Conservation (phyloP, 2,113 vertebrate genomes). For the Canis aureus region DNA sequence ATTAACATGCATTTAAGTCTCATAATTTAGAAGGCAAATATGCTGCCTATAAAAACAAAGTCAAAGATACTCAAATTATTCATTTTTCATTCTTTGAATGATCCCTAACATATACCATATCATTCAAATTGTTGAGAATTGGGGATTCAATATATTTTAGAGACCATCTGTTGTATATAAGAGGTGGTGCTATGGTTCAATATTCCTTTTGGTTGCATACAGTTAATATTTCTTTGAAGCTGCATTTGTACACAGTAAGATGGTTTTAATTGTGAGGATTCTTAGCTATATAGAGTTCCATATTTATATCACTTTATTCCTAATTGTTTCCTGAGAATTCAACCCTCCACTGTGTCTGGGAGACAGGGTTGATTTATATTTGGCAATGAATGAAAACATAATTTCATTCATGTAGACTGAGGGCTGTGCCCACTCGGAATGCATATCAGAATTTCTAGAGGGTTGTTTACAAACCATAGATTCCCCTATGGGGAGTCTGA, state of each 20-base stretch:
- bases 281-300: not conserved
- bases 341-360: not conserved
- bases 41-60: not conserved
- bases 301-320: not conserved
- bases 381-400: slow-evolving; percentile 46
- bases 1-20: slow-evolving; percentile 45
- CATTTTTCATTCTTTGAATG: slow-evolving; percentile 50
- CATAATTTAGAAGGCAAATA: slow-evolving; percentile 56
- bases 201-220: not conserved
- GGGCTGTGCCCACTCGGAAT: not conserved
- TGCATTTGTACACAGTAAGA: not conserved
- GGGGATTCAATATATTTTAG: not conserved
- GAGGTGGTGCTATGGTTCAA: not conserved
- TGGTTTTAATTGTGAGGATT: not conserved
- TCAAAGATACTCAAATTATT: slow-evolving; percentile 32
- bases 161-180: not conserved
- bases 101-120: not conserved
- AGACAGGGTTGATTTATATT: slow-evolving; percentile 8
- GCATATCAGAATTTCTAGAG: slow-evolving; percentile 38
- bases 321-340: not conserved
- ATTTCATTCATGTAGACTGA: slow-evolving; percentile 44
- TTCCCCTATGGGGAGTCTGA: not conserved
- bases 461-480: slow-evolving; percentile 15
- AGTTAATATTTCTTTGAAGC: slow-evolving; percentile 40
- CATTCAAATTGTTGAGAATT: slow-evolving; percentile 17